Percentiles rank a stretch among this genome's conserved stretches.
phyloP scores from a whole-genome alignment of 2,888 invertebrate genomes.

The Caenorhabditis sp. region DNA sequence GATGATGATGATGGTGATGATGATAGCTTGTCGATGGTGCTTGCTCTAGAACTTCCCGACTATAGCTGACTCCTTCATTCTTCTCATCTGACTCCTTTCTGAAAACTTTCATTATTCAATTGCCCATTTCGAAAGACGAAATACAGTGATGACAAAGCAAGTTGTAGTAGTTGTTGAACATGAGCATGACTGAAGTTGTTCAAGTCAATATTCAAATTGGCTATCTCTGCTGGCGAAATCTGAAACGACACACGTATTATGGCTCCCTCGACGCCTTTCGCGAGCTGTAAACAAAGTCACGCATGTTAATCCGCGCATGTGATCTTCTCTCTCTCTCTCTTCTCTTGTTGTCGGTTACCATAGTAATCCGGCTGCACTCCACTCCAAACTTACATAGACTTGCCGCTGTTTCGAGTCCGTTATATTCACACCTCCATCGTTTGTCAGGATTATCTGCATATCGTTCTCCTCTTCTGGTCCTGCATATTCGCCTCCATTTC shows the following conservation, averaged over 20 bases:
- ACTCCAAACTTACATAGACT: constrained; percentile 58
- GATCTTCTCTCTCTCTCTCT: not conserved
- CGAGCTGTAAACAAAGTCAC: not conserved
- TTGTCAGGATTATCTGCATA: constrained; percentile 64
- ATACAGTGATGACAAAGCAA: constrained; percentile 66
- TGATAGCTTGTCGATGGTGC: constrained; percentile 47
- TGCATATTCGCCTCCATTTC: constrained; percentile 2
- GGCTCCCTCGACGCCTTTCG: no score
- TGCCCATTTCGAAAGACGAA: no score
- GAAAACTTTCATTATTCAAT: no score
- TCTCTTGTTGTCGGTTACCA: not conserved
- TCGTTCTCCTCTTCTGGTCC: constrained; percentile 18
- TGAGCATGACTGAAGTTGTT: constrained; percentile 69
- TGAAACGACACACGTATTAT: constrained; percentile 22
- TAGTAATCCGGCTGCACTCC: not conserved
- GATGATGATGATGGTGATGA: constrained; percentile 40
- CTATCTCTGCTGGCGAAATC: constrained; percentile 68
- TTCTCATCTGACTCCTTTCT: constrained; percentile 20
- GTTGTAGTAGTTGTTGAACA: constrained; percentile 68
- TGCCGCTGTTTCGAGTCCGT: constrained; percentile 63
- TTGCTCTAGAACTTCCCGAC: constrained; percentile 17
- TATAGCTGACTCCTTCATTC: constrained; percentile 7
- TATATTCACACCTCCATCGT: constrained; percentile 71
- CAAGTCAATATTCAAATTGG: constrained; percentile 68
- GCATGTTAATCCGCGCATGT: not conserved